Evolutionary conservation across 2,888 invertebrate genomes (phyloP).

Genomic region (Agonopterix subpropinquella): DNA sequence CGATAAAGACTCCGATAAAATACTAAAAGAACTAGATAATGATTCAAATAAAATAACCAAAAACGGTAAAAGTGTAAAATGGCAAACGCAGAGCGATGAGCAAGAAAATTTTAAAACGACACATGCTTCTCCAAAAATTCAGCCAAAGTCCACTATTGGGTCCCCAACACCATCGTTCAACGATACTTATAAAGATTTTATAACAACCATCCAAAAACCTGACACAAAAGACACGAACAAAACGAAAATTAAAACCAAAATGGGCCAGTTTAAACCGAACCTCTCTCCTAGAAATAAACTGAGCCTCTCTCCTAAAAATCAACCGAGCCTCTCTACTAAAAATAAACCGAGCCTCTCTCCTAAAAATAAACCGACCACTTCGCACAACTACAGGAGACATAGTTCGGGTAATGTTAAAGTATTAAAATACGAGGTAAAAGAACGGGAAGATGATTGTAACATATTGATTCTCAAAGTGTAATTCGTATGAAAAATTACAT

Average conservation of each 20-base stretch:
- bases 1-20: constrained; percentile 8
- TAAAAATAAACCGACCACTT: constrained; percentile 5
- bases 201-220: constrained; percentile 24
- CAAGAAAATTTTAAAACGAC: background rate
- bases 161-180: constrained; percentile 39
- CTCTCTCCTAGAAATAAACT: constrained; percentile 11
- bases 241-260: constrained; percentile 36
- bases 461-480: constrained; percentile 53
- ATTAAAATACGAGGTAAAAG: constrained; percentile 49
- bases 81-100: background rate
- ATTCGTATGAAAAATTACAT: too few species aligned
- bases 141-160: background rate
- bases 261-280: constrained; percentile 40
- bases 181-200: constrained; percentile 49
- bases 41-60: constrained; percentile 5
- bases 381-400: constrained; percentile 6
- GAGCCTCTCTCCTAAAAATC: constrained; percentile 11
- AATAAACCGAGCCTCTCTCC: constrained; percentile 25
- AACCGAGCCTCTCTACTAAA: constrained; percentile 12
- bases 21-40: constrained; percentile 8
- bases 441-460: constrained; percentile 58
- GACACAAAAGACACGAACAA: constrained; percentile 3
- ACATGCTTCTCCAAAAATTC: background rate
- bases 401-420: constrained; percentile 18
- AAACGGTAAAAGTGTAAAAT: background rate